phyloP scores from a whole-genome alignment of 2,113 vertebrate species.

The Eclectus roratus region DNA sequence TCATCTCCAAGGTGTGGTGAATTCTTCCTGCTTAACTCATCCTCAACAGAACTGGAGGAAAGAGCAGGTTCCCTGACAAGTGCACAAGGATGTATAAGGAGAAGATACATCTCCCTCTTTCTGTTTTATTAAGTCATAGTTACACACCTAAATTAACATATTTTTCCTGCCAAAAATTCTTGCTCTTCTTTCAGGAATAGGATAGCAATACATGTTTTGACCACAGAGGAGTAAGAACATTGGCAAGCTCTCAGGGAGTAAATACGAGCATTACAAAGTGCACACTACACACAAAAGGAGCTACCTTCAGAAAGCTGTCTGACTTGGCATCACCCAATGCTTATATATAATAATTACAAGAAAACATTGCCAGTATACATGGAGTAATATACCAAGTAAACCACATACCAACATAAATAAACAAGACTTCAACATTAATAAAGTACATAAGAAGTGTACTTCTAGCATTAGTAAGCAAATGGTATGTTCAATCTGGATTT shows the following conservation, averaged over 20 bases:
- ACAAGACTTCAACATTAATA: neutral
- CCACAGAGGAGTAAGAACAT: fast-evolving
- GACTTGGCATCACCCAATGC: neutral
- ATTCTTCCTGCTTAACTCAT: neutral
- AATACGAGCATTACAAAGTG: neutral
- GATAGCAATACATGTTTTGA: neutral
- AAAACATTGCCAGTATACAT: neutral
- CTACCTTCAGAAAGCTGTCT: neutral
- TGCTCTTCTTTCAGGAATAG: neutral
- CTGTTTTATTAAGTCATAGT: neutral
- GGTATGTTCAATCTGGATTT: neutral
- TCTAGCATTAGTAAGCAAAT: neutral
- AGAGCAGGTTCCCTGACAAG: neutral
- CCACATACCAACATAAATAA: neutral
- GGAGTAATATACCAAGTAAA: neutral
- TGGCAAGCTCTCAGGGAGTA: neutral
- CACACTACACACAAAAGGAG: neutral
- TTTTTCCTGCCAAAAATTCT: neutral
- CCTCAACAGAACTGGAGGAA: neutral
- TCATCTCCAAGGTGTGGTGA: neutral
- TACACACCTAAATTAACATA: neutral
- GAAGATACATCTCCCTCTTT: neutral
- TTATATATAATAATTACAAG: neutral
- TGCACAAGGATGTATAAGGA: fast-evolving
- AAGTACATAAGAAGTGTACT: neutral